Evolutionary conservation across 2,888 invertebrate species (phyloP).

Genomic region (Standfussiana lucernea): DNA sequence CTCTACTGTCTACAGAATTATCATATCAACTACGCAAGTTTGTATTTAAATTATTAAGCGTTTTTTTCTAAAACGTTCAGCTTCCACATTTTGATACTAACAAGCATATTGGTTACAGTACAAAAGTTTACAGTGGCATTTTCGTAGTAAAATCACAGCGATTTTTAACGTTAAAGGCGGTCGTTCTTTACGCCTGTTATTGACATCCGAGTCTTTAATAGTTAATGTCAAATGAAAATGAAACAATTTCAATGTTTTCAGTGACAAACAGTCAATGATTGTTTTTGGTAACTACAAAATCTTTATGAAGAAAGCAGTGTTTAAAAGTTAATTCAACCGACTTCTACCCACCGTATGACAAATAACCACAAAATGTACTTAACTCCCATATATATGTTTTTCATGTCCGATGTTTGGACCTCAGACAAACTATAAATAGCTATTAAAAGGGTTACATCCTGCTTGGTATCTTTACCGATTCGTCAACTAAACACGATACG

Average conservation of each 20-base stretch:
- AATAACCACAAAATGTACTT: neutral
- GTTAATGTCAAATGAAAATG: conserved; percentile 8
- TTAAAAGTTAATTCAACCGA: neutral
- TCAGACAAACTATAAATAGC: neutral
- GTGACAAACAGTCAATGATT: conserved; percentile 1
- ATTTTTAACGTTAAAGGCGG: neutral
- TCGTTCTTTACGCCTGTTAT: neutral
- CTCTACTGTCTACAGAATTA: neutral
- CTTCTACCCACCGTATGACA: neutral
- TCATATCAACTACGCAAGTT: neutral
- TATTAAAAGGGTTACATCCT: too few relatives aligned
- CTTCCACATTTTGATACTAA: neutral
- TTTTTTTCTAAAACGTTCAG: neutral
- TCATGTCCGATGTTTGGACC: neutral
- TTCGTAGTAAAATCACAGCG: neutral
- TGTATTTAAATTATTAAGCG: neutral
- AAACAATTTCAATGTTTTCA: conserved; percentile 7
- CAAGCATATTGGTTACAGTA: too few relatives aligned
- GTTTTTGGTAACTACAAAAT: neutral
- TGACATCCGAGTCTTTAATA: neutral
- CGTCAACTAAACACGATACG: too few relatives aligned
- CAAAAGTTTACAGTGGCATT: neutral
- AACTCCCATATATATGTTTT: neutral
- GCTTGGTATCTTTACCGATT: too few relatives aligned
- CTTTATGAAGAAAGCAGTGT: neutral